Evolutionary conservation across 2,888 invertebrate genomes (phyloP).

Genomic region (Drosophila acutilabella): DNA sequence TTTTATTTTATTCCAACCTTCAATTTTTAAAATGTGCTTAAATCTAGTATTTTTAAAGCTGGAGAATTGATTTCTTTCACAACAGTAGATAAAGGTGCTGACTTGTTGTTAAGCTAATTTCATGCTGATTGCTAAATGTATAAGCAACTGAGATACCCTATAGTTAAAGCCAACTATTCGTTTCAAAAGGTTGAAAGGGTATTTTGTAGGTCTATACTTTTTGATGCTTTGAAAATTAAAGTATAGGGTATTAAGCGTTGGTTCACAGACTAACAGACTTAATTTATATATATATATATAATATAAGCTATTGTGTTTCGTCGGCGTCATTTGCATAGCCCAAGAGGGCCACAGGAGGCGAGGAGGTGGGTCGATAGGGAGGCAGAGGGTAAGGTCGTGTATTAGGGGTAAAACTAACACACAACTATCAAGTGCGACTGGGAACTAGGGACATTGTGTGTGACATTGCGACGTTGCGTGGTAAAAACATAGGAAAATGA

Average conservation of each 20-base stretch:
- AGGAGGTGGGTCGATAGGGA: neutral
- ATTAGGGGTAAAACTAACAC: constrained; percentile 8
- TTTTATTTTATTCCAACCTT: too few species aligned
- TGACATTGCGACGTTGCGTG: neutral
- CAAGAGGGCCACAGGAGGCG: neutral
- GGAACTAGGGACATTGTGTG: neutral
- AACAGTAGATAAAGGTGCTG: neutral
- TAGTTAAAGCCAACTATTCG: neutral
- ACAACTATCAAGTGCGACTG: constrained; percentile 8
- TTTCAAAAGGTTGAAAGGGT: neutral
- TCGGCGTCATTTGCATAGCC: constrained; percentile 46
- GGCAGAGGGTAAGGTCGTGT: neutral
- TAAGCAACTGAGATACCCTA: neutral
- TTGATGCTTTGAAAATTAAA: too few species aligned
- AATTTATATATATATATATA: too few species aligned
- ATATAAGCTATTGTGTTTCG: constrained; percentile 9
- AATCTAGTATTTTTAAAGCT: neutral
- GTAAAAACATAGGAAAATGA: constrained; percentile 7
- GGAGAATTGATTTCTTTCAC: neutral
- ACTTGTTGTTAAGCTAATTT: neutral
- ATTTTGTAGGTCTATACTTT: neutral
- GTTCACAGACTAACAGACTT: neutral
- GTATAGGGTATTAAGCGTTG: constrained; percentile 16
- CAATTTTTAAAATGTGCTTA: too few species aligned
- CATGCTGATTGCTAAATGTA: neutral